Evolutionary conservation across 2,888 invertebrate genomes (phyloP).

Genomic region (Megalurothrips usitatus): DNA sequence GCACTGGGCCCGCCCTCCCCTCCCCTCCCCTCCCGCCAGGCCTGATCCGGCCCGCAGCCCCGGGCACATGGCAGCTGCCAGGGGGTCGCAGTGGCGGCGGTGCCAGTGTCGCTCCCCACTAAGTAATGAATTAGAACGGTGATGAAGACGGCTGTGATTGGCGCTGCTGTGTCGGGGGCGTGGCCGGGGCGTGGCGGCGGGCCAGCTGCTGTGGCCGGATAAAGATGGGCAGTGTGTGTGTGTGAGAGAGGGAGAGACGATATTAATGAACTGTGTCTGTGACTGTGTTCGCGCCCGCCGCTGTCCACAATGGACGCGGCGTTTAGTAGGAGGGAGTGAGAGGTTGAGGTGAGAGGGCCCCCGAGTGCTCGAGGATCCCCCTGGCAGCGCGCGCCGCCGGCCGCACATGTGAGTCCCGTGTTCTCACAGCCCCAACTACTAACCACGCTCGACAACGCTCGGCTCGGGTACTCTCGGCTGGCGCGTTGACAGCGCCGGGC

Average conservation of each 20-base stretch:
- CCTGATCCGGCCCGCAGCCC: not conserved
- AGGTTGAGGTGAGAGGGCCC: too few relatives aligned
- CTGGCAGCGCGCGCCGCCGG: not conserved
- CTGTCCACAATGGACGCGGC: too few relatives aligned
- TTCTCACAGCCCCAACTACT: not conserved
- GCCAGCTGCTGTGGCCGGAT: too few relatives aligned
- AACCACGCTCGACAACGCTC: not conserved
- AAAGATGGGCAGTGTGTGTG: too few relatives aligned
- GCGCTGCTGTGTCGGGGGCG: not conserved
- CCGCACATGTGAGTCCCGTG: conserved; percentile 22
- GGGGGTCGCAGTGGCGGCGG: not conserved
- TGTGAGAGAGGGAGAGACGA: not conserved
- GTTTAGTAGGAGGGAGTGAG: too few relatives aligned
- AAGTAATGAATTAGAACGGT: not conserved
- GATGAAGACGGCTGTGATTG: conserved; percentile 22
- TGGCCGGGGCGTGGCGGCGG: too few relatives aligned
- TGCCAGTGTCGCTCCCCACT: not conserved
- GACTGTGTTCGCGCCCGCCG: not conserved
- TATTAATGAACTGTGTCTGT: not conserved
- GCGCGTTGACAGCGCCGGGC: too few relatives aligned
- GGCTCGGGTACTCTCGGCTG: not conserved
- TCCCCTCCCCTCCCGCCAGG: not conserved
- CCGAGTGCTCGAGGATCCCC: too few relatives aligned
- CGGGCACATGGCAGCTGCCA: not conserved
- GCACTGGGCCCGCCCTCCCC: not conserved